A percentile compares a stretch with the other conserved stretches of the same genome.
phyloP scores from a whole-genome alignment of 2,113 vertebrate species.

The Neomonachus schauinslandi region DNA sequence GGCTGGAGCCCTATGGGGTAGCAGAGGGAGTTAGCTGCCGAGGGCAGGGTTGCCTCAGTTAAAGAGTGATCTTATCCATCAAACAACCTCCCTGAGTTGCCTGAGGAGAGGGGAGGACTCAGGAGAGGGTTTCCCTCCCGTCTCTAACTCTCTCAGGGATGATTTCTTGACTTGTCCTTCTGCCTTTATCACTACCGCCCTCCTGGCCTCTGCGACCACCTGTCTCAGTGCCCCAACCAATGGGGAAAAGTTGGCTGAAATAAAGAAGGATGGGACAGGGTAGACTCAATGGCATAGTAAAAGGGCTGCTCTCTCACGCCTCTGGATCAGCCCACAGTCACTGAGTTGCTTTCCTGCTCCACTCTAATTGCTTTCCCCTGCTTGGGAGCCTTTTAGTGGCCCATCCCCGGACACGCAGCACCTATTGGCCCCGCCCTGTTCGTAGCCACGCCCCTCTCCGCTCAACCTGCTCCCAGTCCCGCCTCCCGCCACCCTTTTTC shows the following conservation, averaged over 20 bases:
- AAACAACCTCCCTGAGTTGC: neutral
- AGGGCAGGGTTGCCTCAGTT: neutral
- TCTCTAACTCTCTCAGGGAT: neutral
- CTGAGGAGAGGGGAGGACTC: neutral
- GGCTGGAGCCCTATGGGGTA: neutral
- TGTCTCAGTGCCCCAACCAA: neutral
- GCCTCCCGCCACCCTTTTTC: fast-evolving
- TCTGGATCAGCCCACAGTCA: neutral
- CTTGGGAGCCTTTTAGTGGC: fast-evolving
- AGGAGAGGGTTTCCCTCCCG: neutral
- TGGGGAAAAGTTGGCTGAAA: neutral
- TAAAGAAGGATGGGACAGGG: neutral
- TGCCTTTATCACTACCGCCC: neutral
- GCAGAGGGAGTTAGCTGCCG: neutral
- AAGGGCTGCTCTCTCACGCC: neutral
- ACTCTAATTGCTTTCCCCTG: neutral
- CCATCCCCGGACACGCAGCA: fast-evolving
- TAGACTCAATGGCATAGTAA: fast-evolving
- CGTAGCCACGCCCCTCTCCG: neutral
- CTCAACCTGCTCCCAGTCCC: neutral
- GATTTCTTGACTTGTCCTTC: constrained; percentile 31
- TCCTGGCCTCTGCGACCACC: neutral
- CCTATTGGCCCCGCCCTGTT: neutral
- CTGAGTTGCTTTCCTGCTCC: fast-evolving
- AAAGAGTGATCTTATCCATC: neutral